Conservation (phyloP, 2,888 invertebrate genomes). For the Drosophila paramelanica region DNA sequence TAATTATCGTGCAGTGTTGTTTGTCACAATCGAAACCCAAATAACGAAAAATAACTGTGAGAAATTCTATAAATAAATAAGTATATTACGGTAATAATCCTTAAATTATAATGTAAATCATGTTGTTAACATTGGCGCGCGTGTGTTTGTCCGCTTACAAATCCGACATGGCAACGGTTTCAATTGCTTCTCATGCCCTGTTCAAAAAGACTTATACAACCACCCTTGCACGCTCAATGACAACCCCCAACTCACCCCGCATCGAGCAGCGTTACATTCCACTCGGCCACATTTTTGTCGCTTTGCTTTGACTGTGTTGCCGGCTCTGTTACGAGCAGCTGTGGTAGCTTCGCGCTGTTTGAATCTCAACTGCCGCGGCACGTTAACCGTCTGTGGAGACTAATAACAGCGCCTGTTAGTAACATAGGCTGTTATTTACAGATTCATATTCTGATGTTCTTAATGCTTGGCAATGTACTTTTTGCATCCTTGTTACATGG, state of each 20-base stretch:
- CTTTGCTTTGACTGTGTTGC: slow-evolving; percentile 21
- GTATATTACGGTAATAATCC: slow-evolving; percentile 18
- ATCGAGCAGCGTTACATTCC: slow-evolving; percentile 23
- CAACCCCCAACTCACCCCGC: slow-evolving; percentile 9
- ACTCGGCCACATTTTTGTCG: slow-evolving; percentile 51
- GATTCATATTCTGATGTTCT: not conserved
- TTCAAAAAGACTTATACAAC: slow-evolving; percentile 38
- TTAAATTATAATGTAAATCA: slow-evolving; percentile 31
- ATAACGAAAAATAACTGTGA: not conserved
- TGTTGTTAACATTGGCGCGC: slow-evolving; percentile 40
- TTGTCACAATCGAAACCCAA: no score
- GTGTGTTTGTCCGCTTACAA: slow-evolving; percentile 28
- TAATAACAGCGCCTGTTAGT: slow-evolving; percentile 19
- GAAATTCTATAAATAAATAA: not conserved
- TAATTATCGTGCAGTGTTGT: not conserved
- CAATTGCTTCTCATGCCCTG: slow-evolving; percentile 7
- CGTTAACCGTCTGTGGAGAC: slow-evolving; percentile 35
- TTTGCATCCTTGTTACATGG: no score
- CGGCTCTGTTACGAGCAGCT: slow-evolving; percentile 5
- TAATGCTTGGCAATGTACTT: not conserved
- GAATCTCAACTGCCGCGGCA: slow-evolving; percentile 31
- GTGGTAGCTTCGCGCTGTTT: slow-evolving; percentile 40
- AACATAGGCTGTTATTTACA: slow-evolving; percentile 25
- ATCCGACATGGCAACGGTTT: slow-evolving; percentile 26
- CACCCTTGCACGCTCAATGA: slow-evolving; percentile 10